A percentile compares a stretch with the other conserved stretches of the same genome.
These are phyloP conservation scores for Papilio machaon DNA, from an alignment of 1,140 invertebrate species.

Conservation along the genomic window DNA sequence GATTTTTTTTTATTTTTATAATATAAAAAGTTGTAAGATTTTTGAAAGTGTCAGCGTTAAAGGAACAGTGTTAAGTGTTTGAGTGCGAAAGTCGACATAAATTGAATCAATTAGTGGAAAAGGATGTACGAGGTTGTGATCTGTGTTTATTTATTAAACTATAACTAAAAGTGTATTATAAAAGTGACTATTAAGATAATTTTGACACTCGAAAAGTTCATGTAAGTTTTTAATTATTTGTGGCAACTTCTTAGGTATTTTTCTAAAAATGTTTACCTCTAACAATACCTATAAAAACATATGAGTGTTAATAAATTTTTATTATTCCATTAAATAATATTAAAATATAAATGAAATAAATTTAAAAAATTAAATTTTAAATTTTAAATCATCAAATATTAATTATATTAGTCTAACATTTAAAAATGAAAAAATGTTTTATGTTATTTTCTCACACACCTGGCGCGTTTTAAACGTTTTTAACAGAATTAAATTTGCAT, in stretches of 20 bases:
- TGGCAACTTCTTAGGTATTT: background rate
- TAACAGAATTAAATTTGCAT: too few relatives aligned
- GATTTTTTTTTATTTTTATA: background rate
- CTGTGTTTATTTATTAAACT: conserved; percentile 7
- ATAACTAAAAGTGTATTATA: background rate
- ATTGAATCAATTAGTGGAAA: conserved; percentile 23
- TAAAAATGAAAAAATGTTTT: too few relatives aligned
- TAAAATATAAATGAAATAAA: too few relatives aligned
- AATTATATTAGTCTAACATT: too few relatives aligned
- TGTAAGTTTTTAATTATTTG: background rate
- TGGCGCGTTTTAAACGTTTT: too few relatives aligned
- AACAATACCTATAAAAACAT: too few relatives aligned
- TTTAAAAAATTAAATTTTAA: too few relatives aligned
- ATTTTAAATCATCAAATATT: too few relatives aligned
- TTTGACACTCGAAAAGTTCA: background rate
- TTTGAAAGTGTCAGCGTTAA: background rate
- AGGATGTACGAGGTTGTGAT: conserved; percentile 24
- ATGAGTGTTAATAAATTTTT: too few relatives aligned
- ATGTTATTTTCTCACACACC: too few relatives aligned
- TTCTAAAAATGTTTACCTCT: too few relatives aligned
- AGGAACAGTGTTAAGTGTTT: conserved; percentile 37
- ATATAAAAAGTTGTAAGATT: background rate
- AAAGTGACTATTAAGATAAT: background rate
- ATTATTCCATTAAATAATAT: too few relatives aligned
- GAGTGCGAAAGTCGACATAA: conserved; percentile 20